A percentile compares a stretch with the other conserved stretches of the same genome.
These are phyloP conservation scores for Sinopyrophorus schimmeli DNA, from an alignment of 2,888 invertebrate genomes.

Conservation along the genomic window DNA sequence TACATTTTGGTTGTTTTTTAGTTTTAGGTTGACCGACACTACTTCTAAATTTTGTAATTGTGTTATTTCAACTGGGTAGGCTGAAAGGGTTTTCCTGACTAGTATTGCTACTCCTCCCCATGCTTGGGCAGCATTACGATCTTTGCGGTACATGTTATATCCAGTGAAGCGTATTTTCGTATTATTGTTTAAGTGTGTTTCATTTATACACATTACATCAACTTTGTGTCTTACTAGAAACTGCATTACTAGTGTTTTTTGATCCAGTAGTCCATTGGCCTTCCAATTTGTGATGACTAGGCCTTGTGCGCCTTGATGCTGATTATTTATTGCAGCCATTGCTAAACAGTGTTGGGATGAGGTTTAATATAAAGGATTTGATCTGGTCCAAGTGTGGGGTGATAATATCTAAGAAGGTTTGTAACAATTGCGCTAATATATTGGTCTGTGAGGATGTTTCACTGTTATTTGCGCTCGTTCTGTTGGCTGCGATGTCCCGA, in stretches of 20 bases:
- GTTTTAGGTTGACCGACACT: not conserved
- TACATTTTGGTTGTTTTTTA: conserved; percentile 2
- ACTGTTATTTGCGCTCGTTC: not conserved
- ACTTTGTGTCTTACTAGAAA: conserved; percentile 4
- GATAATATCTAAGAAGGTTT: not conserved
- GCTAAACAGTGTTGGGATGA: conserved; percentile 1
- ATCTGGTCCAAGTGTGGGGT: conserved; percentile 1
- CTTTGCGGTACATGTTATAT: conserved; percentile 2
- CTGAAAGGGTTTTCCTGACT: not conserved
- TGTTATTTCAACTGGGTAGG: conserved; percentile 6
- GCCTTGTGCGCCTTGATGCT: conserved; percentile 8
- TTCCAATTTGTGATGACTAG: conserved; percentile 8
- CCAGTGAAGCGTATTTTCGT: not conserved
- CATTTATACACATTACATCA: conserved; percentile 4
- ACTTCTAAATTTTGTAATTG: conserved; percentile 4
- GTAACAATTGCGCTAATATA: not conserved
- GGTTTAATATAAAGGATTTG: conserved; percentile 2
- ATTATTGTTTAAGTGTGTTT: not conserved
- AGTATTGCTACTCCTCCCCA: conserved; percentile 5
- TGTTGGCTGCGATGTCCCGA: conserved; percentile 1
- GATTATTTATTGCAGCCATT: conserved; percentile 3
- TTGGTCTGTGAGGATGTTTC: not conserved
- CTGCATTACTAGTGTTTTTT: conserved; percentile 5
- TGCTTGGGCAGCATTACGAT: conserved; percentile 2
- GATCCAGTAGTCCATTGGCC: conserved; percentile 1